Evolutionary conservation across 2,113 vertebrate genomes (phyloP).

Genomic region (Stegastes partitus): DNA sequence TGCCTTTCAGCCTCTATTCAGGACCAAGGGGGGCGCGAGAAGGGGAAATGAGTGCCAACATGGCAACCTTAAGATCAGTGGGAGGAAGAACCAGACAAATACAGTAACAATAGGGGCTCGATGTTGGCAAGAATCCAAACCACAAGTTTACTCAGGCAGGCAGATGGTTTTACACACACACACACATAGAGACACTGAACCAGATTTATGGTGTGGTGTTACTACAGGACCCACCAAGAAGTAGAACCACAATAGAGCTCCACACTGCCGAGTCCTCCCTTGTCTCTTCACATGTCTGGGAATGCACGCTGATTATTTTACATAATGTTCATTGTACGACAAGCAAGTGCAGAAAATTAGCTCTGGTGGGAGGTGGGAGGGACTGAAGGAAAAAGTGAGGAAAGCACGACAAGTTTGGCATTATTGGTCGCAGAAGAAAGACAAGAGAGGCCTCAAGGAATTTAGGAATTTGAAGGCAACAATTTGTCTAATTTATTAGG

Average conservation of each 20-base stretch:
- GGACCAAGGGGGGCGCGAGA: slow-evolving; percentile 17
- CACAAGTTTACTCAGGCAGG: slow-evolving; percentile 70
- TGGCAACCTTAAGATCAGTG: slow-evolving; percentile 71
- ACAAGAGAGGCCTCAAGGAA: not conserved
- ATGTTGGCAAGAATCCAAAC: slow-evolving; percentile 72
- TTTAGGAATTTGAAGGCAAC: not conserved
- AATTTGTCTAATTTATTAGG: not conserved
- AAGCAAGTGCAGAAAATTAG: slow-evolving; percentile 41
- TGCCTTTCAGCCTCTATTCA: slow-evolving; percentile 45
- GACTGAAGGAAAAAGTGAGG: slow-evolving; percentile 6
- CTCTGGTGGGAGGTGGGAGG: slow-evolving; percentile 4
- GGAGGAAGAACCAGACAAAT: slow-evolving; percentile 72
- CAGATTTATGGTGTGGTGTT: slow-evolving; percentile 72
- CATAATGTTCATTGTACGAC: slow-evolving; percentile 57
- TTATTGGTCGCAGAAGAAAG: not conserved
- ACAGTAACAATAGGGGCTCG: slow-evolving; percentile 67
- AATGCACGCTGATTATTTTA: slow-evolving; percentile 74
- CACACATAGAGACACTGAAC: slow-evolving; percentile 21
- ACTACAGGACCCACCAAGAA: slow-evolving; percentile 82
- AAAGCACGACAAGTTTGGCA: slow-evolving; percentile 2
- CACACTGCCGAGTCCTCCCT: slow-evolving; percentile 59
- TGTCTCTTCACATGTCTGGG: slow-evolving; percentile 72
- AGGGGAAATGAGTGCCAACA: slow-evolving; percentile 55
- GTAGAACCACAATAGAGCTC: slow-evolving; percentile 67
- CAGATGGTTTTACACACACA: slow-evolving; percentile 63